Conservation (phyloP, 2,888 invertebrate species). For the Melanophora roralis region DNA sequence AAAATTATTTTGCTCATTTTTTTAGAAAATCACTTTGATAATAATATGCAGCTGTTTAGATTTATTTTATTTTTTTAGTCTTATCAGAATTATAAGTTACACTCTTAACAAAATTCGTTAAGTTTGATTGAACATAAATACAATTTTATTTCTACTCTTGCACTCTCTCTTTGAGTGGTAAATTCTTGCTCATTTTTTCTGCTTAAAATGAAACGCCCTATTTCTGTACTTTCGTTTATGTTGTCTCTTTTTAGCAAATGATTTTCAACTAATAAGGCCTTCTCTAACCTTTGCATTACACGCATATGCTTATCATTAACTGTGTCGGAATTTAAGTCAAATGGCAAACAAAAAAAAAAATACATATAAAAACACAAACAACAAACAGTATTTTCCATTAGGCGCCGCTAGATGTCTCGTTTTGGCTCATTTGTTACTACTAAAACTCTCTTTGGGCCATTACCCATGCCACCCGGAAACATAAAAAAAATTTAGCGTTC, state of each 20-base stretch:
- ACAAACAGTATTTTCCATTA: conserved; percentile 8
- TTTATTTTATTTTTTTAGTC: conserved; percentile 3
- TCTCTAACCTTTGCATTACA: conserved; percentile 61
- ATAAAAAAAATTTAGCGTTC: neutral
- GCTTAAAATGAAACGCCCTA: conserved; percentile 25
- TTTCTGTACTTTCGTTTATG: conserved; percentile 14
- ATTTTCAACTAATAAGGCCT: conserved; percentile 42
- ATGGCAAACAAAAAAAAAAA: conserved; percentile 31
- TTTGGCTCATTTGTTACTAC: conserved; percentile 53
- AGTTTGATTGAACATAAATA: conserved; percentile 15
- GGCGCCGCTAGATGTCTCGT: conserved; percentile 64
- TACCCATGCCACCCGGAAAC: conserved; percentile 17
- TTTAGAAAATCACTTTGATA: too few relatives aligned
- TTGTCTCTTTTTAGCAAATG: conserved; percentile 39
- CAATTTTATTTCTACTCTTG: neutral
- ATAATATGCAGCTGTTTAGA: too few relatives aligned
- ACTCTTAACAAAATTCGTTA: conserved; percentile 27
- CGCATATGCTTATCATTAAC: conserved; percentile 62
- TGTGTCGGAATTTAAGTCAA: conserved; percentile 62
- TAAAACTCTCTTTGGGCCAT: conserved; percentile 35
- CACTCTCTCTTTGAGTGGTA: neutral
- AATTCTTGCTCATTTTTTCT: conserved; percentile 14
- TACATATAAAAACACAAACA: conserved; percentile 8
- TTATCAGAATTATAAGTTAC: conserved; percentile 21
- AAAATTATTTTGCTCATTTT: conserved; percentile 6